A percentile compares a stretch with the other conserved stretches of the same genome.
phyloP scores from a whole-genome alignment of 1,140 invertebrate genomes.

The Procambarus virginalis region DNA sequence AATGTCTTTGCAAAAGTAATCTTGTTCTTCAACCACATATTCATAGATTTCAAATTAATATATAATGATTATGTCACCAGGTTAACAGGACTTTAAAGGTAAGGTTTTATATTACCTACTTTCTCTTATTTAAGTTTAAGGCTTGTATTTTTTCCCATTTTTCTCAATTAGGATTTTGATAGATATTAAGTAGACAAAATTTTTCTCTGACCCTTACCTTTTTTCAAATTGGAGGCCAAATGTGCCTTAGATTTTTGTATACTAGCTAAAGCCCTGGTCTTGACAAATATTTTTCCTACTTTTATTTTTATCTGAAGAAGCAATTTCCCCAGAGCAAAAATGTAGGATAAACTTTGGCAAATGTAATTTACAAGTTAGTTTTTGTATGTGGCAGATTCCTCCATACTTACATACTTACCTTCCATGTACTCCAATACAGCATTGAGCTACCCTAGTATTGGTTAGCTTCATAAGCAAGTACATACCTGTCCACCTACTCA shows the following conservation, averaged over 20 bases:
- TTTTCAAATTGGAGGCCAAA: not conserved
- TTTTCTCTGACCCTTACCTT: not conserved
- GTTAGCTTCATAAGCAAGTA: no score
- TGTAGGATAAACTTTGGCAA: not conserved
- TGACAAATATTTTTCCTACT: conserved; percentile 17
- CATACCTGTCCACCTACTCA: no score
- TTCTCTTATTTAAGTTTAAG: not conserved
- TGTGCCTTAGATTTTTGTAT: conserved; percentile 1
- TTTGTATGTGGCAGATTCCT: not conserved
- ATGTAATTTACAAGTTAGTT: not conserved
- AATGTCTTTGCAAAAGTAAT: not conserved
- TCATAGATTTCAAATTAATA: not conserved
- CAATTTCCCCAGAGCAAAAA: not conserved
- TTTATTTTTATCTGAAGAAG: not conserved
- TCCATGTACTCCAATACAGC: no score
- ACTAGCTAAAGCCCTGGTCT: conserved; percentile 47
- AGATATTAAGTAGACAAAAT: not conserved
- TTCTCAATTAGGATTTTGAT: conserved; percentile 5
- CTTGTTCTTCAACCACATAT: not conserved
- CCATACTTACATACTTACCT: not conserved
- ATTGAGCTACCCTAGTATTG: no score
- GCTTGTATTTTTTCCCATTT: not conserved
- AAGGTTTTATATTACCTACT: not conserved
- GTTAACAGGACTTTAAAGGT: conserved; percentile 3
- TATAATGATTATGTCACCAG: not conserved